Base-by-base conservation (phyloP, 2,888 invertebrate genomes). In the Drosophila macrothrix region DNA sequence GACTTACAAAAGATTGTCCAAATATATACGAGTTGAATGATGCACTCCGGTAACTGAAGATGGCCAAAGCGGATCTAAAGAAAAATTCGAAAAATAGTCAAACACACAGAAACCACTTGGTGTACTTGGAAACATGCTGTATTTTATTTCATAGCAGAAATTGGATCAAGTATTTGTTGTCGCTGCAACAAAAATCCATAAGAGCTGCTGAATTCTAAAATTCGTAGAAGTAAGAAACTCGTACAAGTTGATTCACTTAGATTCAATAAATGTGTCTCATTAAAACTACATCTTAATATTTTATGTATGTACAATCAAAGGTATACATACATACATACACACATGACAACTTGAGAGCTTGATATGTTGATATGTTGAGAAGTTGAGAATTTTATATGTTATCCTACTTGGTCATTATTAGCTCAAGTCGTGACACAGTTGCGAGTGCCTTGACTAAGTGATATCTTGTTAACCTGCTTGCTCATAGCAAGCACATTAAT, bases 401-500 rank as follows among this genome's bases (percentile, higher is more conserved):
- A 63, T 53, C 37, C 35, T 37, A 39, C 14, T 73, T 56, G 81
- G 60, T 60, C 82, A 64, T 81, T 62, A 71, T 77, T 81, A 81
- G 78, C 64, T 53, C 14, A 33, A 65, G 61, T 54, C 49, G 61
- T 77, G 78, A 49, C 82, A 81, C 81, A 76, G 61, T 37, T 59
- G 76, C 53, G 31, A 64, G 62, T 55, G 43, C 46, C 69, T 59
- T 58, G 70, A 53, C 78, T 81, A 77, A 78, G 64, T 77, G 78
- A 58, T 64, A 63, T 81, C 78, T 66, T 66, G 62, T 82, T 78
- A 66, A 73, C 62, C 78, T 58, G 78, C 74, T 61, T 56, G 43
- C 73, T 64, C 82, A 78, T 59, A 50, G 50, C 55, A 61, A 52
- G 29, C 64, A 43, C 82, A 78, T 78, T 78, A 78, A 78, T 78